Percentiles rank a stretch among this genome's conserved stretches.
phyloP scores from a whole-genome alignment of 2,797 vertebrate species.

The Poliocrania exsul region DNA sequence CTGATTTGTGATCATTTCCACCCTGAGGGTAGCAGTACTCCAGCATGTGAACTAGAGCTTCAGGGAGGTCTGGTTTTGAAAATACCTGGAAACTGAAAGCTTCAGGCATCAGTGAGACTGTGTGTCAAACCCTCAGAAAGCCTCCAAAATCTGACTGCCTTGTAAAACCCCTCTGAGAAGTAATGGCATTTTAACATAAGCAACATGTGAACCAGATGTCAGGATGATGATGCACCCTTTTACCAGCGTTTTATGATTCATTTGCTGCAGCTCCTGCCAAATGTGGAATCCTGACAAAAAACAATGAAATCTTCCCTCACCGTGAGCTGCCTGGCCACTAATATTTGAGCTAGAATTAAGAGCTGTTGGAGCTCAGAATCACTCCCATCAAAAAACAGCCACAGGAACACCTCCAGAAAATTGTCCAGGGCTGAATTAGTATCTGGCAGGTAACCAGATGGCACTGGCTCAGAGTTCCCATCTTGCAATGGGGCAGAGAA shows the following conservation, averaged over 20 bases:
- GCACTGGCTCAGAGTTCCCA: neutral
- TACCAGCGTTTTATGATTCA: neutral
- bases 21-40: neutral
- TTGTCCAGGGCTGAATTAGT: neutral
- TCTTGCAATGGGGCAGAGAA: neutral
- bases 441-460: neutral
- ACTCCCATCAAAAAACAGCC: neutral
- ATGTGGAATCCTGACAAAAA: neutral
- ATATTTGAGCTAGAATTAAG: conserved; percentile 35
- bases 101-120: neutral
- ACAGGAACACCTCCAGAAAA: neutral
- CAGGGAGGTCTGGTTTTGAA: neutral
- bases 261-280: conserved; percentile 6
- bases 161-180: neutral
- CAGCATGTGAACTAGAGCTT: neutral
- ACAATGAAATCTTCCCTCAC: neutral
- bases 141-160: neutral
- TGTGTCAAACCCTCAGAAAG: neutral
- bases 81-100: neutral
- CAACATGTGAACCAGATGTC: neutral
- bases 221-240: neutral
- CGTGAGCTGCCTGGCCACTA: neutral
- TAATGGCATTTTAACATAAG: conserved; percentile 10
- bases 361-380: neutral
- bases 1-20: neutral